Evolutionary conservation across 2,113 vertebrate species (phyloP).

Genomic region (Psittacula cyanocephala): DNA sequence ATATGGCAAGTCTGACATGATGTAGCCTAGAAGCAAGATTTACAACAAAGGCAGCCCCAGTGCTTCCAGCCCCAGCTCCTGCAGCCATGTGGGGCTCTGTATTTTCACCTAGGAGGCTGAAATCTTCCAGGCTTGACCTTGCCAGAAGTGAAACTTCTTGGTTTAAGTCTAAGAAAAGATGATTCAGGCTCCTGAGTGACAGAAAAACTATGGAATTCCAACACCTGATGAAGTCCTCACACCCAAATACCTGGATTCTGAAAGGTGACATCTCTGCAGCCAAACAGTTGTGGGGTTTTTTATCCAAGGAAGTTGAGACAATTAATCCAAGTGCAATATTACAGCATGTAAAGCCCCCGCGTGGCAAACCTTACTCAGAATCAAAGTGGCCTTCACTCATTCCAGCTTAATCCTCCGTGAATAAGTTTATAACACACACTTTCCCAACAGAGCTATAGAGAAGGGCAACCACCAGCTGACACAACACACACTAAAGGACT

Average conservation of each 20-base stretch:
- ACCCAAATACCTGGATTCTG: neutral
- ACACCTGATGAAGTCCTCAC: rapidly evolving
- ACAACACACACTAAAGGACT: rapidly evolving
- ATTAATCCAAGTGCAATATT: neutral
- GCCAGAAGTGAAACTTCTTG: neutral
- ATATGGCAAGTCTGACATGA: rapidly evolving
- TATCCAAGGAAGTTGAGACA: neutral
- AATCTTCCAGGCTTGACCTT: neutral
- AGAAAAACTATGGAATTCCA: neutral
- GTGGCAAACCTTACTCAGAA: neutral
- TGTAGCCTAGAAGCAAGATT: neutral
- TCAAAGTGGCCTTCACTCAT: neutral
- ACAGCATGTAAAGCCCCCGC: rapidly evolving
- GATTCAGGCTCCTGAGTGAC: neutral
- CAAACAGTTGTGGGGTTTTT: rapidly evolving
- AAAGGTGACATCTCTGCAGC: neutral
- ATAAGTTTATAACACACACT: rapidly evolving
- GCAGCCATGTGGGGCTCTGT: neutral
- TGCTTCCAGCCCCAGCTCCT: neutral
- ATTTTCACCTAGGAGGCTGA: neutral
- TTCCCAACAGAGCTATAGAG: rapidly evolving
- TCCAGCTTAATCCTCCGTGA: neutral
- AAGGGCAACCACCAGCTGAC: neutral
- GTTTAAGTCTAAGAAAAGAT: neutral
- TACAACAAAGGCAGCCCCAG: neutral